These are phyloP conservation scores for Microtus oregoni DNA, from an alignment of 2,113 vertebrate genomes.

Conservation along the genomic window DNA sequence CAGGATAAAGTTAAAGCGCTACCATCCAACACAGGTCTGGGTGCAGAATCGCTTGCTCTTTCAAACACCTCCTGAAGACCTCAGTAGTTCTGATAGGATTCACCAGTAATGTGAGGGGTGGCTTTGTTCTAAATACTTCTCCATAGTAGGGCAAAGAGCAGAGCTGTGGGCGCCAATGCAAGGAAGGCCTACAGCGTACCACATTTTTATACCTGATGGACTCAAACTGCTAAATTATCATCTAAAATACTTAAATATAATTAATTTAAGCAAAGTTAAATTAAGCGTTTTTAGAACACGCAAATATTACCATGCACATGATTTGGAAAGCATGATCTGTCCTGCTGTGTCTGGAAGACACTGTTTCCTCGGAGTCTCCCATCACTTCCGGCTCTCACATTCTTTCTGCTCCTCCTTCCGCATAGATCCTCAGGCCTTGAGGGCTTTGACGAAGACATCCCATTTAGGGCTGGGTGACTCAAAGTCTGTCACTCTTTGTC, in stretches of 20 bases:
- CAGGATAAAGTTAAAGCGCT: not conserved
- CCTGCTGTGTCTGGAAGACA: not conserved
- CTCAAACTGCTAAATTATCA: not conserved
- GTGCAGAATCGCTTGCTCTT: not conserved
- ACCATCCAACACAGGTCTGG: not conserved
- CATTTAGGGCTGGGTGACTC: not conserved
- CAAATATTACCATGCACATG: not conserved
- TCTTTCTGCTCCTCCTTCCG: not conserved
- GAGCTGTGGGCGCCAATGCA: too few relatives aligned
- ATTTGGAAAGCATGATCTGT: not conserved
- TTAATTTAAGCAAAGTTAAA: constrained; percentile 42
- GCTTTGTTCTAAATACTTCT: not conserved
- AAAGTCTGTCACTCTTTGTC: not conserved
- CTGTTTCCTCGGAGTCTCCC: not conserved
- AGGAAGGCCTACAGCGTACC: not conserved
- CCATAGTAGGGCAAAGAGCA: not conserved
- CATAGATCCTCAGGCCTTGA: not conserved
- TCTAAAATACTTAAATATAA: not conserved
- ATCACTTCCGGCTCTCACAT: not conserved
- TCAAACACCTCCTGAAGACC: not conserved
- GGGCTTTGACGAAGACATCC: not conserved
- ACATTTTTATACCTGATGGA: not conserved
- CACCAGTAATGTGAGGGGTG: not conserved
- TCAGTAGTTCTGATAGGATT: not conserved
- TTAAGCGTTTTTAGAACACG: not conserved